Evolutionary conservation across 2,888 invertebrate genomes (phyloP), one percentile per base, ranked within the genome.

Genomic region (Heliconius hortense): DNA sequence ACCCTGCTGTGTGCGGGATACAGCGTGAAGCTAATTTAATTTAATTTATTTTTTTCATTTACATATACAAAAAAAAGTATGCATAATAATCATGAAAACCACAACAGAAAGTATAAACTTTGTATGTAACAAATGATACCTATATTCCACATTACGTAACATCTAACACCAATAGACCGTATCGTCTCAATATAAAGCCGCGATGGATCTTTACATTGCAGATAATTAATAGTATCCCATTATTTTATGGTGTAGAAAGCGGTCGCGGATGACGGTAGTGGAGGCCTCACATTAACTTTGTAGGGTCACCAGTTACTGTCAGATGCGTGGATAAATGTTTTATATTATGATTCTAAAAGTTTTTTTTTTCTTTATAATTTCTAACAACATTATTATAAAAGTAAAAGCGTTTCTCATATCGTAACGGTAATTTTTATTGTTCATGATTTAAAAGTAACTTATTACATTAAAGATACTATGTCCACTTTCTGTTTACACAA

Each of bases 171-270:
- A 56, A 53, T 69, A 69, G 68, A 69, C n/a, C 28, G 68, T 69
- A 69, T 69, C 31, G 70, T 56, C 35, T 18, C 60, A 39, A 60
- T 70, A 60, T 60, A 70, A 70, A 39, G 68, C 39, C n/a, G 18
- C 59, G 43, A 73, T 72, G 39, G 59, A 74, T 74, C 69, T 73
- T 60, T 63, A 76, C 67, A 76, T 64, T 81, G 79, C 77, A 81
- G 78, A 77, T 76, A 80, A 91, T 90, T 92, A 91, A 91, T 92
- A 88, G 90, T 83, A 80, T 78, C 80, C 86, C 88, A 91, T 91
- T 92, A 91, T 90, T 89, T 84, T 81, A 82, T 84, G 78, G 88
- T 84, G 88, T 89, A 89, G 91, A 91, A 90, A 91, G 90, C 89
- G 82, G 88, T 83, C 82, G 85, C 83, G 79, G 80, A 83, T 82